phyloP scores from a whole-genome alignment of 2,113 vertebrate species.

The Pitta sordida region DNA sequence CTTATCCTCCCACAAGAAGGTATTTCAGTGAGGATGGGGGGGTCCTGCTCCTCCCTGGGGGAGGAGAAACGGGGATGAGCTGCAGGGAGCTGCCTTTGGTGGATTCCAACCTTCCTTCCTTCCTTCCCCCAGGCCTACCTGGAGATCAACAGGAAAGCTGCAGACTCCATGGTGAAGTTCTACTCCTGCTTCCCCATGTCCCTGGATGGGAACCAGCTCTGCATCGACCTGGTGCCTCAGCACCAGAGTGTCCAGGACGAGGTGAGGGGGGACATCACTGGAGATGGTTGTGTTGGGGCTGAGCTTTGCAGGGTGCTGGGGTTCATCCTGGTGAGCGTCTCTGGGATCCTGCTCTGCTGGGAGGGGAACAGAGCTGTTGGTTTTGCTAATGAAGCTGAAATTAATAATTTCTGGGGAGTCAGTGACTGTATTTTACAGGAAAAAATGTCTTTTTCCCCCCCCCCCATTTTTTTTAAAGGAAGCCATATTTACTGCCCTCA shows the following conservation, averaged over 20 bases:
- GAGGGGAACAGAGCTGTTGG: too few relatives aligned
- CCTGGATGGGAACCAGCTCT: slow-evolving; percentile 74
- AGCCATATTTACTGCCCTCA: slow-evolving; percentile 72
- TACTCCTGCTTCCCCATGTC: slow-evolving; percentile 76
- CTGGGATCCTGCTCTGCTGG: background rate
- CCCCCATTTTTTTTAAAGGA: slow-evolving; percentile 71
- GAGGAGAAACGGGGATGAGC: background rate
- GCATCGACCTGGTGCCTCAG: slow-evolving; percentile 65
- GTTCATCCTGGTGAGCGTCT: background rate
- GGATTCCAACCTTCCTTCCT: background rate
- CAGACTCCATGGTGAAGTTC: slow-evolving; percentile 81
- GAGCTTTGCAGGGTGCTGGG: background rate
- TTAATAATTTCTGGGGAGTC: too few relatives aligned
- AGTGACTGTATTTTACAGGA: background rate
- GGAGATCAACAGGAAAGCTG: slow-evolving; percentile 72
- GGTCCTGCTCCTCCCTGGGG: background rate
- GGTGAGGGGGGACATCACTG: slow-evolving; percentile 66
- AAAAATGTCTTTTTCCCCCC: background rate
- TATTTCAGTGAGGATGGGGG: background rate
- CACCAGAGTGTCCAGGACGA: slow-evolving; percentile 68
- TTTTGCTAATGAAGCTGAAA: background rate
- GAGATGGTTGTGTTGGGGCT: background rate
- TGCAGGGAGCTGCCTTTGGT: background rate
- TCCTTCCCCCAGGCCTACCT: slow-evolving; percentile 72
- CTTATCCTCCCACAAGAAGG: slow-evolving; percentile 77